A percentile compares a stretch with the other conserved stretches of the same genome.
phyloP scores from a whole-genome alignment of 1,140 invertebrate genomes.

The Drosophila orena region DNA sequence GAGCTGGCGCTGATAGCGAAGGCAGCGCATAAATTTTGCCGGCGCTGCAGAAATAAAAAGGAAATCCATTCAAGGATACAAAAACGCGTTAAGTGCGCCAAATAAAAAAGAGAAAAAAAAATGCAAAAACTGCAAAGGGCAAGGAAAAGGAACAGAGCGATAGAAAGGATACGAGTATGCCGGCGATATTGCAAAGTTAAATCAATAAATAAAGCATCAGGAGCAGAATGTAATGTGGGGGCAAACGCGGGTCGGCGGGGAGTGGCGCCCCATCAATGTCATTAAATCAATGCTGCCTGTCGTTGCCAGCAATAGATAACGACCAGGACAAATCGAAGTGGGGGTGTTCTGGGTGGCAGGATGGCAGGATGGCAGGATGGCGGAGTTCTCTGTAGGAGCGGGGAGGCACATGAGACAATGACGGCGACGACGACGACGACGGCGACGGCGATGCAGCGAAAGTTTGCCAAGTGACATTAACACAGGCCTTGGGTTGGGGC shows the following conservation, averaged over 20 bases:
- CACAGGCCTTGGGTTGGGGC: slow-evolving; percentile 50
- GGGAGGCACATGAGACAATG: slow-evolving; percentile 24
- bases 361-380: slow-evolving; percentile 12
- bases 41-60: slow-evolving; percentile 71
- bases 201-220: slow-evolving; percentile 83
- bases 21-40: slow-evolving; percentile 72
- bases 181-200: slow-evolving; percentile 80
- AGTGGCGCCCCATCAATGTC: slow-evolving; percentile 76
- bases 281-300: slow-evolving; percentile 84
- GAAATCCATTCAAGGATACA: slow-evolving; percentile 69
- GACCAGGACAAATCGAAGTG: slow-evolving; percentile 44
- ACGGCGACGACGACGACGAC: slow-evolving; percentile 8
- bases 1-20: slow-evolving; percentile 27
- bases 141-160: slow-evolving; percentile 6
- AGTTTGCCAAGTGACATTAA: slow-evolving; percentile 81
- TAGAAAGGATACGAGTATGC: slow-evolving; percentile 47
- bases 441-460: slow-evolving; percentile 53
- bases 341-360: slow-evolving; percentile 22
- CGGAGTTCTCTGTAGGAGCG: background rate
- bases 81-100: slow-evolving; percentile 69
- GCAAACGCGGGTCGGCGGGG: slow-evolving; percentile 20
- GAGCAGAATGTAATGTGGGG: slow-evolving; percentile 20
- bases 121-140: background rate
- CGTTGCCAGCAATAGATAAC: slow-evolving; percentile 78
- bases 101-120: slow-evolving; percentile 50